Conservation (phyloP, 2,888 invertebrate genomes). For the Chydorus sphaericus region DNA sequence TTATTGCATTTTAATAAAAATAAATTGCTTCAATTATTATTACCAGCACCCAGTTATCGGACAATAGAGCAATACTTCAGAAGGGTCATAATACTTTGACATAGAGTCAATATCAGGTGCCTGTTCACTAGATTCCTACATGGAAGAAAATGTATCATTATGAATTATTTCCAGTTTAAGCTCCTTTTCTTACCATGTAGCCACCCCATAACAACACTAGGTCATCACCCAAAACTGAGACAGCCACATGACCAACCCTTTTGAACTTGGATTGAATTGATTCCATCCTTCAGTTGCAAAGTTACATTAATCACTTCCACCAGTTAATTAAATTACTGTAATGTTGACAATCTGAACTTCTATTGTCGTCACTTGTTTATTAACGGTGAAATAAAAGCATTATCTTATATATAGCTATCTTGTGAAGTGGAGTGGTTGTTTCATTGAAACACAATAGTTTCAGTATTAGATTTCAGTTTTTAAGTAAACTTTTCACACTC, state of each 20-base stretch:
- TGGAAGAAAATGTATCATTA: background rate
- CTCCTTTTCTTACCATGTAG: background rate
- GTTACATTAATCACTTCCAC: too few relatives aligned
- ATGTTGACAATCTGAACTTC: too few relatives aligned
- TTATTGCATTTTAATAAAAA: background rate
- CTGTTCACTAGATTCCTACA: background rate
- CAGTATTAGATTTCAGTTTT: too few relatives aligned
- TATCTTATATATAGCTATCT: too few relatives aligned
- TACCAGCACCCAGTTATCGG: background rate
- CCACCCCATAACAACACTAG: constrained; percentile 6
- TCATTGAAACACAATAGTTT: too few relatives aligned
- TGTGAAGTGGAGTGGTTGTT: too few relatives aligned
- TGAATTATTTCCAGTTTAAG: background rate
- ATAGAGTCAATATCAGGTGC: background rate
- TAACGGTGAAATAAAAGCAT: too few relatives aligned
- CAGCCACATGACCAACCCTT: constrained; percentile 5
- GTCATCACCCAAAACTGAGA: background rate
- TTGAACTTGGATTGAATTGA: background rate
- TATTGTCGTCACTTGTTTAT: too few relatives aligned
- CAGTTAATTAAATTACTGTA: too few relatives aligned
- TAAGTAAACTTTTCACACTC: too few relatives aligned
- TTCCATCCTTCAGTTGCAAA: too few relatives aligned
- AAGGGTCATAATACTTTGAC: constrained; percentile 6
- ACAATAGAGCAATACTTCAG: background rate
- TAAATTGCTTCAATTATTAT: background rate